Evolutionary conservation across 2,888 invertebrate species (phyloP), one percentile per base, ranked within the genome.

Genomic region (Pterobdella sp.): DNA sequence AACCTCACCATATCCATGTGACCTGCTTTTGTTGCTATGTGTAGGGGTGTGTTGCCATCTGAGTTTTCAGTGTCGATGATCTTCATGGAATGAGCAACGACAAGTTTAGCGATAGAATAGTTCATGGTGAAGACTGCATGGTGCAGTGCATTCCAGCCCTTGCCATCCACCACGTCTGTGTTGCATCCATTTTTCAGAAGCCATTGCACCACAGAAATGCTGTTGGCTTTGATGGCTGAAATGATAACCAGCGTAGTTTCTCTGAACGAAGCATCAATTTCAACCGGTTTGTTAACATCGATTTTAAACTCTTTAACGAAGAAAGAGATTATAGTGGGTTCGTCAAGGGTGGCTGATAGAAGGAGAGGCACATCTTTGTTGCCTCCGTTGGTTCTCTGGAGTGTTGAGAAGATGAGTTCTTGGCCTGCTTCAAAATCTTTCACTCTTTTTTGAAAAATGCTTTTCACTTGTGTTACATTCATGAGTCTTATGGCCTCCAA

Each of bases 111-210:
- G 75, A 76, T 75, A 18, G 76, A 34, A 68, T 75, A 77, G 65
- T 77, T 73, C 14, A 77, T 74, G 37, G 65, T 65, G 2, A 67
- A 52, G 1, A 77, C 76, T 2, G 78, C 76, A 56, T 76, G 75
- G 71, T 77, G 77, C 29, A 78, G 74, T 0, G 77, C 70, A n/a
- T 74, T 76, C 31, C 78, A 72, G 0, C 77, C 77, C 69, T 77
- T 78, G 49, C 78, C 77, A 56, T 78, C 77, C 66, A 73, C 74
- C 29, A 75, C 49, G 36, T 73, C 72, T 3, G 75, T 37, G 56
- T 76, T 75, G 2, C 77, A 77, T 29, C 77, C 76, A 1, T 76
- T 49, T 0, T 71, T 67, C 63, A 77, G 68, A 10, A 78, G 73
- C 31, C 68, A 75, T 18, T 78, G 76, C 31, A 76, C 76, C 18